Base-by-base conservation (phyloP, 2,113 vertebrate species). In the Pteruthius melanotis region DNA sequence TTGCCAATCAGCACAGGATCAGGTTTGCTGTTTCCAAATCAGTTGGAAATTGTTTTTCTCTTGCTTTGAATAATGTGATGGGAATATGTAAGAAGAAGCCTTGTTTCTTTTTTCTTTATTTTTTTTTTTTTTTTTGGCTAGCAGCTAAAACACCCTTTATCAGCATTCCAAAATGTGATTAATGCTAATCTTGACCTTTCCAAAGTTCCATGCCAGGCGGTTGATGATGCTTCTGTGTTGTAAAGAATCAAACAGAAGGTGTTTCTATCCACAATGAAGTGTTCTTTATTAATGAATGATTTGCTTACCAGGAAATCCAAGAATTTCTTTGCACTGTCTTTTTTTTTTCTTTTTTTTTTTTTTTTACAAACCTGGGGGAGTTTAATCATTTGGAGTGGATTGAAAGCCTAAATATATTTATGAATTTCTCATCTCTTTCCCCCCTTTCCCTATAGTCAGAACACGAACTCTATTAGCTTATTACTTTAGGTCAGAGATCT, bases 121-220 rank as follows among this genome's bases (percentile, higher is more conserved):
- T 40, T 53, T 31, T 27, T 52, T 31, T 27, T 52, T 82, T 66
- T 75, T 69, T 75, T 64, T 68, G 20, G 21, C 75, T 75, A 50
- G 68, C 53, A 90, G 76, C 71, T 91, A 88, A 95, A 95, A 86
- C 68, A 92, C n/a, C 54, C 65, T 70, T 83, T 75, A 93, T 90
- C 88, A 90, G 54, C 68, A 72, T 95, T 83, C 74, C 64, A 84
- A 82, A 95, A 82, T 61, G 79, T 94, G 86, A 97, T 97, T 92
- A 97, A 98, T 97, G 97, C 95, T 97, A 97, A 97, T 97, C 85
- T 84, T 97, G 97, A 98, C 98, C 97, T 98, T 98, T 97, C 69
- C 72, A 87, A 96, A 95, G 93, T 97, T 97, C 89, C 86, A 70
- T 92, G 78, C 91, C 94, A 97, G 95, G 96, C 89, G 95, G 97